A percentile compares a stretch with the other conserved stretches of the same genome.
These are phyloP conservation scores for Eudyptes chrysolophus DNA, from an alignment of 2,113 vertebrate genomes.

Conservation along the genomic window DNA sequence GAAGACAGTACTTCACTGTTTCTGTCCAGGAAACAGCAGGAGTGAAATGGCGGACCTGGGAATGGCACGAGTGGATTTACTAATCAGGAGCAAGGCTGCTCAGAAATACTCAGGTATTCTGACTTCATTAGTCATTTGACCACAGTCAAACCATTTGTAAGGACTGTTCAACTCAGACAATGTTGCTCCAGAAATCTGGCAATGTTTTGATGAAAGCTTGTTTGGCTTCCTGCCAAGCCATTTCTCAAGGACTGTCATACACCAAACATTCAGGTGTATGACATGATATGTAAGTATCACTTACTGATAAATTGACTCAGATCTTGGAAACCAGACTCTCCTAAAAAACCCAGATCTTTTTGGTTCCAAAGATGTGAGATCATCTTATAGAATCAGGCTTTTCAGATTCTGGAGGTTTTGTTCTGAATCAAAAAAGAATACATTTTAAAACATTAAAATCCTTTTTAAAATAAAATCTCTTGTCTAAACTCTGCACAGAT, in stretches of 20 bases:
- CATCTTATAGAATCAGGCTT: neutral
- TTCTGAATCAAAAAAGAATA: neutral
- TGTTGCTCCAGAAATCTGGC: neutral
- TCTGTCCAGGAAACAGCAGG: neutral
- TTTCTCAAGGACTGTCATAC: neutral
- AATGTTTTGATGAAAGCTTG: neutral
- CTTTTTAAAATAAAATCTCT: neutral
- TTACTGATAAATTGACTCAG: neutral
- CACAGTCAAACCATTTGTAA: neutral
- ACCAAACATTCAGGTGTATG: neutral
- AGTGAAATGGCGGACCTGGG: neutral
- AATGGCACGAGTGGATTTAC: neutral
- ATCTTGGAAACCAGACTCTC: neutral
- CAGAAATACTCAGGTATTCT: neutral
- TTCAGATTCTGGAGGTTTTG: neutral
- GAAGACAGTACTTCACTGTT: neutral
- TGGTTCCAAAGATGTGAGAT: neutral
- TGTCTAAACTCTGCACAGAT: neutral
- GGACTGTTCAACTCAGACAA: neutral
- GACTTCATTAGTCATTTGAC: neutral
- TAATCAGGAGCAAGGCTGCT: neutral
- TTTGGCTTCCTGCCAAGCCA: neutral
- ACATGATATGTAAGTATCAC: no score
- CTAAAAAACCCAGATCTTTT: neutral
- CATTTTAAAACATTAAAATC: neutral